Evolutionary conservation across 2,113 vertebrate species (phyloP), one percentile per base, ranked within the genome.

Genomic region (Chaetops frenatus): DNA sequence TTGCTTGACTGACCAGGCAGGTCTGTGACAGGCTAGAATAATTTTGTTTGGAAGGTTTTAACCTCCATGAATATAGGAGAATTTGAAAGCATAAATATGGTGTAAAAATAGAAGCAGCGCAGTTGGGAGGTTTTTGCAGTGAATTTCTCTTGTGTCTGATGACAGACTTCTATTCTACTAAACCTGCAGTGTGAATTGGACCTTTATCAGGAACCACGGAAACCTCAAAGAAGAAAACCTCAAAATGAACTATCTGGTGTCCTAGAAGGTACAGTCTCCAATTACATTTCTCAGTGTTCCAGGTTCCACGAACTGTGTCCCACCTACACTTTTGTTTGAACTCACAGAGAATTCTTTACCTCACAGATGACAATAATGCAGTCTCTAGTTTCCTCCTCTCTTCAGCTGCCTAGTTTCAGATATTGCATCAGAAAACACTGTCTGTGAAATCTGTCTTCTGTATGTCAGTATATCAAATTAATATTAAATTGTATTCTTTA

Each of bases 291-390:
- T 73, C 16, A 7, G 12, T 71, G 18, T 78, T 84, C 29, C 35
- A 62, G 10, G 36, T 51, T 81, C 7, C 35, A 29, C 42, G 15
- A 36, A 9, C 31, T 29, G 2, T 57, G 8, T 69, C 8, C 36
- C 0, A 0, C 29, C 35, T 20, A 7, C 15, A 24, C 2, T 51
- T 77, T 28, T 62, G 3, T 57, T 47, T 50, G 54, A 66, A 29
- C 7, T 81, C 29, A 65, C 5, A 24, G 18, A 62, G 3, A 24
- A 28, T 76, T 45, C 29, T 64, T 92, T 77, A 24, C 12, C 22
- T n/a, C 62, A 29, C 7, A 31, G 22, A 29, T 40, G 25, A 28
- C 20, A 91, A 33, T 24, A 58, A 45, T 28, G 15, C 3, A 31
- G 20, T 65, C 24, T 88, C 53, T 48, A 5, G 53, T 58, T 84